Evolutionary conservation across 1,140 invertebrate species (phyloP).

Genomic region (Teleogryllus occipitalis): DNA sequence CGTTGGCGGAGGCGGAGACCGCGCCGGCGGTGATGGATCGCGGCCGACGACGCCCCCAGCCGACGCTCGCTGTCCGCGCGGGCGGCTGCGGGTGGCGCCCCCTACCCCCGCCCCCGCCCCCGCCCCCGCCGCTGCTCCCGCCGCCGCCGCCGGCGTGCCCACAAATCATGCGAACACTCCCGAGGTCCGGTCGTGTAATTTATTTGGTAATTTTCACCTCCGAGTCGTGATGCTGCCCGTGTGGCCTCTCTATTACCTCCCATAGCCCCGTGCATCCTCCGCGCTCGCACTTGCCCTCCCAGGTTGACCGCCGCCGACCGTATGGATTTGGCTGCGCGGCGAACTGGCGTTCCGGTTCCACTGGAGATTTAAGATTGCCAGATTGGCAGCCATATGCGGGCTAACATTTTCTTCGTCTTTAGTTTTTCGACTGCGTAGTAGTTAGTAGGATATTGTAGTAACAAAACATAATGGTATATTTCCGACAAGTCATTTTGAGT

Average conservation of each 20-base stretch:
- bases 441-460: too few relatives aligned
- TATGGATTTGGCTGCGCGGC: too few relatives aligned
- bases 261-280: background rate
- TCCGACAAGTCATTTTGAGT: too few relatives aligned
- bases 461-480: too few relatives aligned
- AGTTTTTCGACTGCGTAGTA: too few relatives aligned
- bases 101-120: too few relatives aligned
- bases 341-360: background rate
- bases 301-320: background rate
- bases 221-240: background rate
- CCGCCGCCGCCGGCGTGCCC: too few relatives aligned
- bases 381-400: too few relatives aligned
- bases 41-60: too few relatives aligned
- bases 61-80: too few relatives aligned
- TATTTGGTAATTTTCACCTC: constrained; percentile 1
- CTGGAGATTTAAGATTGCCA: background rate
- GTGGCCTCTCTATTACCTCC: constrained; percentile 3
- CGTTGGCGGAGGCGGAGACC: background rate
- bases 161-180: background rate
- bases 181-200: background rate
- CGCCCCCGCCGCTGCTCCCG: background rate
- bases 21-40: background rate
- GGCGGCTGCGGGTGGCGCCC: background rate
- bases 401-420: too few relatives aligned
- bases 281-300: background rate